phyloP scores from a whole-genome alignment of 2,888 invertebrate genomes.

The Eristalis tenax region DNA sequence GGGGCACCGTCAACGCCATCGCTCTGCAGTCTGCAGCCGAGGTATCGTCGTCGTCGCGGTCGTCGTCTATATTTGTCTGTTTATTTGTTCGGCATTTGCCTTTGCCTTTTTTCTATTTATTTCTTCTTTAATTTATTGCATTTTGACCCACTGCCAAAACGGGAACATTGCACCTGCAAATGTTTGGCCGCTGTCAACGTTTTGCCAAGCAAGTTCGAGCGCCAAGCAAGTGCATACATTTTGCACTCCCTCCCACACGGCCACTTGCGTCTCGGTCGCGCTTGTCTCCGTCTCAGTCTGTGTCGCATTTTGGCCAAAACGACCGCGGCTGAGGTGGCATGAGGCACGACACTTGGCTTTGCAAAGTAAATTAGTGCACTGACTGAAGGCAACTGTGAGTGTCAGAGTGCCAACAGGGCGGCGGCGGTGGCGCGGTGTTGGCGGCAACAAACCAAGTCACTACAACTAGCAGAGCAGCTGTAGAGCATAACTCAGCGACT shows the following conservation, averaged over 20 bases:
- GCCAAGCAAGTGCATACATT: slow-evolving; percentile 70
- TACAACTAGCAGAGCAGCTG: not conserved
- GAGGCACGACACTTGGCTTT: slow-evolving; percentile 57
- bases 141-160: slow-evolving; percentile 69
- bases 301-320: not conserved
- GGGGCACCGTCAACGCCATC: not conserved
- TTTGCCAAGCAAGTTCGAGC: slow-evolving; percentile 66
- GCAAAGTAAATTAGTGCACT: slow-evolving; percentile 67
- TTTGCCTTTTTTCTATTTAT: slow-evolving; percentile 18
- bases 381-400: slow-evolving; percentile 40
- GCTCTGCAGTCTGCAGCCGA: not conserved
- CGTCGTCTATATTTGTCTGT: slow-evolving; percentile 34
- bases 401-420: slow-evolving; percentile 26
- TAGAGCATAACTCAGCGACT: slow-evolving; percentile 3
- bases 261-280: not conserved
- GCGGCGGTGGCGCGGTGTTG: not conserved
- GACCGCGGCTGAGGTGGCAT: slow-evolving; percentile 3
- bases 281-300: not conserved
- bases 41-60: not conserved
- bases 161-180: slow-evolving; percentile 72
- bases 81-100: slow-evolving; percentile 14
- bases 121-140: slow-evolving; percentile 49
- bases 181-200: slow-evolving; percentile 70
- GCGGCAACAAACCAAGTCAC: not conserved
- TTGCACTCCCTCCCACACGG: slow-evolving; percentile 60